Base-by-base conservation (phyloP, 1,140 invertebrate species). In the Samia ricini region DNA sequence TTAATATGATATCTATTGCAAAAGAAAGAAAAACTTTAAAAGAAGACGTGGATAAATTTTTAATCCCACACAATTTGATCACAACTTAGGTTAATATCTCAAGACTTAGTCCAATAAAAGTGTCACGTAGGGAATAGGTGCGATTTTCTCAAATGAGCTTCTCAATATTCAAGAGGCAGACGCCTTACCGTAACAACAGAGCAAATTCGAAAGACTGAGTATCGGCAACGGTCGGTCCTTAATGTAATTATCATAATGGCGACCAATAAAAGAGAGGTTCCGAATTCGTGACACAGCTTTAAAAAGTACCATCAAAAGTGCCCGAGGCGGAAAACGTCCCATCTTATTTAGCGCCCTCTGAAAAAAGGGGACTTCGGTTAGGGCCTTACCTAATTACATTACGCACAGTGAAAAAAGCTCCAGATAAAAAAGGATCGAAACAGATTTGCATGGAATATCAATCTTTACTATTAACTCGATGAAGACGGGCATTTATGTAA, bases 161-260 rank as follows among this genome's bases (percentile, higher is more conserved):
- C 70, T 89, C 78, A 87, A 88, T 89, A 89, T 89, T 89, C 87
- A 81, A 79, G 71, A 68, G 71, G 78, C 84, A 85, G 72, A 84
- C 81, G 73, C 78, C 77, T 82, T 81, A 72, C 69, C 73, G 79
- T 85, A 85, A 83, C 81, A 87, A 87, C 83, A 81, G 81, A 83
- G 85, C 85, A 83, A 89, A 88, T 89, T 88, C 78, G 70, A 77
- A 85, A 84, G 85, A 87, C 82, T 79, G 77, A 88, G 80, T 85
- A 88, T 88, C 85, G 86, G 79, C 76, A 76, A 71, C 83, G 74
- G 83, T 74, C 82, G 74, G 72, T 70, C 81, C 85, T 84, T 88
- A 89, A 89, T 81, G 81, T 81, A 87, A 88, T 89, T 89, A 87
- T 83, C 83, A 89, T 88, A 89, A 88, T 89, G 84, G 83, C 83